A percentile compares a stretch with the other conserved stretches of the same genome.
These are phyloP conservation scores for Nomia melanderi DNA, from an alignment of 1,140 invertebrate genomes.

Conservation along the genomic window DNA sequence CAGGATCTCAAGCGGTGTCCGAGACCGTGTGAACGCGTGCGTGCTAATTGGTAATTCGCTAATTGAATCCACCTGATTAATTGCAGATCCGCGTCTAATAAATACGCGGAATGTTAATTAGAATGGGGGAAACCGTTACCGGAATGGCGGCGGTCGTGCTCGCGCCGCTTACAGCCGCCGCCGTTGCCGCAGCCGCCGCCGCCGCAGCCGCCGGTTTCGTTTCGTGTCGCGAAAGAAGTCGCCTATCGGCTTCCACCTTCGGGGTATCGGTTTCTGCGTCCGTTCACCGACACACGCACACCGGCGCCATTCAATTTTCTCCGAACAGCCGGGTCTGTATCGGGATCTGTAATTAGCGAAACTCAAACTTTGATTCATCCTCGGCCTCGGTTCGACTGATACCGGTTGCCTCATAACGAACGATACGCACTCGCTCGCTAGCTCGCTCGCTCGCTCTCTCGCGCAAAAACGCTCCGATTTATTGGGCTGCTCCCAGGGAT, in stretches of 20 bases:
- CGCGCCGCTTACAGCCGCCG: constrained; percentile 24
- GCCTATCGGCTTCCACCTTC: constrained; percentile 42
- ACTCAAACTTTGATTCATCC: constrained; percentile 36
- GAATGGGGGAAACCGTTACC: constrained; percentile 62
- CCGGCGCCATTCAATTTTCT: background rate
- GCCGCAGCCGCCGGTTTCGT: constrained; percentile 35
- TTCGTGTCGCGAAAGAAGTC: constrained; percentile 51
- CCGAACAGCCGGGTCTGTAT: constrained; percentile 25
- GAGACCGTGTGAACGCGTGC: constrained; percentile 68
- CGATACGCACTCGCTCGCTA: background rate
- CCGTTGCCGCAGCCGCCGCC: too few species aligned
- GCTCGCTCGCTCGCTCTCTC: too few species aligned
- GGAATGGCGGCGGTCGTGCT: constrained; percentile 11
- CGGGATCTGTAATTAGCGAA: constrained; percentile 40
- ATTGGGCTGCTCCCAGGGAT: background rate
- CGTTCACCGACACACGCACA: background rate
- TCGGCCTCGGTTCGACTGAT: background rate
- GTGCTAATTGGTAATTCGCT: constrained; percentile 77
- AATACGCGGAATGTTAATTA: constrained; percentile 77
- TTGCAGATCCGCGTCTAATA: constrained; percentile 73
- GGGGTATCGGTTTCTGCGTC: constrained; percentile 26
- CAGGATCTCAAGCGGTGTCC: constrained; percentile 62
- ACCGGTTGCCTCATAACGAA: constrained; percentile 16
- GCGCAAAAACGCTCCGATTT: background rate
- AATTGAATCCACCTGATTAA: constrained; percentile 78